These are phyloP conservation scores for Clarias platycephalus DNA, from an alignment of 2,797 vertebrate genomes.

Conservation along the genomic window DNA sequence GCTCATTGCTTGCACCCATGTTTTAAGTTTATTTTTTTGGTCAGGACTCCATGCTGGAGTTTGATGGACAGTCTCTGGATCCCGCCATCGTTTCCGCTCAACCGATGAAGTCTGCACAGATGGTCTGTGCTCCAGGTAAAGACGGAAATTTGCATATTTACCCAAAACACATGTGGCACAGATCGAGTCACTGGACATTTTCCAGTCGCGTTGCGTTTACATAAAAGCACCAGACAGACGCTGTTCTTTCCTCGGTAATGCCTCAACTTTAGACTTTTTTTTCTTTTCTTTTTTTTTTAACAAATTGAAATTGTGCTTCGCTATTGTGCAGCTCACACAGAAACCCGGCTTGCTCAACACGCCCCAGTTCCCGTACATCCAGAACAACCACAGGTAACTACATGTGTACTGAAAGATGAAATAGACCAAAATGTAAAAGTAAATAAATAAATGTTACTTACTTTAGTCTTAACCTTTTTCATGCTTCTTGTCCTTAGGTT, in stretches of 20 bases:
- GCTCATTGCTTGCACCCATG: too few species aligned
- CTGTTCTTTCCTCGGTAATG: neutral
- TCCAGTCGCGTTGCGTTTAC: neutral
- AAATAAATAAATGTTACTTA: too few species aligned
- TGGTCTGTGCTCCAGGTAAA: constrained; percentile 84
- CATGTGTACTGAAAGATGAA: neutral
- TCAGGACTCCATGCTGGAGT: constrained; percentile 97
- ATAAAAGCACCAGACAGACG: neutral
- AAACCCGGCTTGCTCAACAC: constrained; percentile 87
- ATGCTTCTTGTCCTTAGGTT: constrained; percentile 63
- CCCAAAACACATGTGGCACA: neutral
- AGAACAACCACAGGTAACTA: constrained; percentile 87
- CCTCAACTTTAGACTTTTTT: neutral
- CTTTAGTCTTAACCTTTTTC: neutral
- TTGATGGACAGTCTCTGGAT: constrained; percentile 93
- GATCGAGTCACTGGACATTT: neutral
- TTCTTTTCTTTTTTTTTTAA: too few species aligned
- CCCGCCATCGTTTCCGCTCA: constrained; percentile 97
- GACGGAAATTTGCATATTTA: neutral
- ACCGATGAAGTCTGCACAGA: constrained; percentile 93
- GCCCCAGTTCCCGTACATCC: constrained; percentile 82
- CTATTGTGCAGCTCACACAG: constrained; percentile 77
- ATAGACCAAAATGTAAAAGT: too few species aligned
- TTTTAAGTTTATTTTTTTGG: neutral
- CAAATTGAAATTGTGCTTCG: neutral